Evolutionary conservation across 2,888 invertebrate species (phyloP), one percentile per base, ranked within the genome.

Genomic region (Pterostichus niger): DNA sequence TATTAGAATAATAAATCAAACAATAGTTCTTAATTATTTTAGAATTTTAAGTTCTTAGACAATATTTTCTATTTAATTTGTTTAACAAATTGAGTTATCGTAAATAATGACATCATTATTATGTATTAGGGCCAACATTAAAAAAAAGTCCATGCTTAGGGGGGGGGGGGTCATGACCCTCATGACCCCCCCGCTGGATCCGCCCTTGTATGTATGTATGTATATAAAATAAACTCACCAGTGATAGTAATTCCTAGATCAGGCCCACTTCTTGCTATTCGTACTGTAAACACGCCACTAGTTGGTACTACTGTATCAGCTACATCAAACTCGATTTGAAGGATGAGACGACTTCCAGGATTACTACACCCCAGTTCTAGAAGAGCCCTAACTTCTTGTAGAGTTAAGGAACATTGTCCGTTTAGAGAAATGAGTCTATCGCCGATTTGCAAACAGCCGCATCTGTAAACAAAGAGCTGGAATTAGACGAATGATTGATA

Each of bases 231-330:
- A 17, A 44, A 85, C 87, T 88, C 90, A 93, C 96, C 95, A 88
- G 95, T 96, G 6, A 98, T 95, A n/a, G 97, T 97, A 52, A 98
- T 94, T 2, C 98, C 98, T 11, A 98, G 91, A 4, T 97, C 97
- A 33, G 93, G 94, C 52, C 94, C 94, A 35, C 93, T 94, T 86
- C 95, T 94, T 4, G 96, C 95, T 76, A 98, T 91, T 89, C 97
- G 96, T 0, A 99, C 97, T 85, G 95, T 96, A 88, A 98, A 98
- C 0, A 97, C 95, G 0, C 98, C 98, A 86, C 96, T 96, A 5
- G 96, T 95, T 1, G 98, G 97, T 85, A 97, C 96, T 61, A 98
- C 97, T 0, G 97, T 94, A 85, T 98, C 97, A 9, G 97, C 96
- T 89, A 98, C 96, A 90, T 96, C 97, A 89, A 98, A 98, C 88